phyloP scores from a whole-genome alignment of 1,140 invertebrate species.

The Ceratoteleas bidentatus region DNA sequence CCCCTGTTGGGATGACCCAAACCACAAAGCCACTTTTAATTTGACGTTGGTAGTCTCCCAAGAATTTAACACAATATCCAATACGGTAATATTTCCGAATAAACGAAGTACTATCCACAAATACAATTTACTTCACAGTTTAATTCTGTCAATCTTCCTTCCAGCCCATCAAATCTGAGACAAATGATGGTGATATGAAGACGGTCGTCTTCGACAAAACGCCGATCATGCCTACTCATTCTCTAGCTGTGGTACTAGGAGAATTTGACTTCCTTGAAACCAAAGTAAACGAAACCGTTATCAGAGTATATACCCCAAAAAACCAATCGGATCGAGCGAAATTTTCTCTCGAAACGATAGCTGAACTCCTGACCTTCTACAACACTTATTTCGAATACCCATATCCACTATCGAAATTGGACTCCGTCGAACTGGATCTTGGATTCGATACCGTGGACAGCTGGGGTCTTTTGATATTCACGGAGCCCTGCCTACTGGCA shows the following conservation, averaged over 20 bases:
- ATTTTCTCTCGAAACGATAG: conserved; percentile 93
- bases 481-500: conserved; percentile 4
- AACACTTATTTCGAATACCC: conserved; percentile 95
- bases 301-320: conserved; percentile 93
- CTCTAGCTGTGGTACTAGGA: conserved; percentile 94
- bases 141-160: conserved; percentile 1
- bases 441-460: conserved; percentile 86
- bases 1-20: conserved; percentile 97
- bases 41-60: conserved; percentile 90
- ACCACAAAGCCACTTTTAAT: conserved; percentile 95
- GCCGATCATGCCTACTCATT: conserved; percentile 96
- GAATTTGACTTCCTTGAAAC: conserved; percentile 95
- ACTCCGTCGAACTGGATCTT: conserved; percentile 96
- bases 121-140: not conserved
- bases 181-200: conserved; percentile 50
- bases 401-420: conserved; percentile 96
- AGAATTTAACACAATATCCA: conserved; percentile 91
- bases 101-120: not conserved
- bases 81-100: conserved; percentile 2
- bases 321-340: conserved; percentile 94
- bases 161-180: conserved; percentile 36
- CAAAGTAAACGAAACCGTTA: conserved; percentile 89
- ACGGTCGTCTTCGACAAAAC: conserved; percentile 91
- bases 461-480: conserved; percentile 86
- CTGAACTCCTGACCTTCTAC: conserved; percentile 94